Conservation (phyloP, 1,140 invertebrate species). For the Drosophila serrata region DNA sequence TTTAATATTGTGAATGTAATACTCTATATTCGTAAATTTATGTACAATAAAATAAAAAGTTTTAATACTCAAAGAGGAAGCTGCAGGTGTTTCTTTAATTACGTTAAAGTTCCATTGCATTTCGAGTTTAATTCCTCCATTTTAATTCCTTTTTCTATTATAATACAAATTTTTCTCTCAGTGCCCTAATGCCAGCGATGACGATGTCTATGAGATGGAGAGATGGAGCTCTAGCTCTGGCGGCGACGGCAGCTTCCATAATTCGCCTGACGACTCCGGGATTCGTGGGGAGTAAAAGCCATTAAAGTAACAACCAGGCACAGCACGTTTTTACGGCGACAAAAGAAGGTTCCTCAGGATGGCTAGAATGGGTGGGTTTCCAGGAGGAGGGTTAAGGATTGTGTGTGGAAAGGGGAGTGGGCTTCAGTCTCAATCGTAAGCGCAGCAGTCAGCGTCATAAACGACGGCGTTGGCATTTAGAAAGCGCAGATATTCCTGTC, state of each 20-base stretch:
- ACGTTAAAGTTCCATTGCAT: neutral
- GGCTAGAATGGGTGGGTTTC: slow-evolving; percentile 24
- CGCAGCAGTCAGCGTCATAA: slow-evolving; percentile 80
- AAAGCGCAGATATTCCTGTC: slow-evolving; percentile 83
- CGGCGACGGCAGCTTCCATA: slow-evolving; percentile 74
- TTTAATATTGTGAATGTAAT: no score
- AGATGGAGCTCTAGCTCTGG: slow-evolving; percentile 26
- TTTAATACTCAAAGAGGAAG: no score
- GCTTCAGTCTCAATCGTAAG: slow-evolving; percentile 74
- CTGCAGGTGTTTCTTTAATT: neutral
- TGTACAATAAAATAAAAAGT: neutral
- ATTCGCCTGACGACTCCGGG: slow-evolving; percentile 73
- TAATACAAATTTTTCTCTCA: neutral
- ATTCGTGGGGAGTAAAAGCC: slow-evolving; percentile 81
- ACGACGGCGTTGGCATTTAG: slow-evolving; percentile 80
- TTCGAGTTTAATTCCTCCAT: neutral
- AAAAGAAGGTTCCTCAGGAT: slow-evolving; percentile 54
- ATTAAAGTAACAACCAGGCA: slow-evolving; percentile 83
- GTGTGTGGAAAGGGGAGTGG: neutral
- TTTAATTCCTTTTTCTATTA: no score
- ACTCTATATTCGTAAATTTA: no score
- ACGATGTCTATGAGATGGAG: slow-evolving; percentile 11
- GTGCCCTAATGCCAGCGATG: slow-evolving; percentile 15
- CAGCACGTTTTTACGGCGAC: slow-evolving; percentile 79
- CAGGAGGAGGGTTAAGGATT: no score